phyloP scores from a whole-genome alignment of 2,113 vertebrate species.

The Dipodomys ordii region DNA sequence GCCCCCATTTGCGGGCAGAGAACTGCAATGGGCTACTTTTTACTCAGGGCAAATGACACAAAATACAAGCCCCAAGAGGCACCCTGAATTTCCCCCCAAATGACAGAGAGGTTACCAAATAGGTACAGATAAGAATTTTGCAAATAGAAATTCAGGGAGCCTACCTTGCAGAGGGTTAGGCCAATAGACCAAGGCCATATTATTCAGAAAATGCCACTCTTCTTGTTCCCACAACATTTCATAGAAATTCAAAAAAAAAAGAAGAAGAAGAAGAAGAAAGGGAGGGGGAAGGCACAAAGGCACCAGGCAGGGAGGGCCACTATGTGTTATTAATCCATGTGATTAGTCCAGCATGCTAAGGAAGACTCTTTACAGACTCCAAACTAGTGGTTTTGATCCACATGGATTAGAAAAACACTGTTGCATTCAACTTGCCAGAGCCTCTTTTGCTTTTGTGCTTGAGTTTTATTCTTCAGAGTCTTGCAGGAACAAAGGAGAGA shows the following conservation, averaged over 20 bases:
- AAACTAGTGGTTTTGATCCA: constrained; percentile 86
- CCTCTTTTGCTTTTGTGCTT: constrained; percentile 84
- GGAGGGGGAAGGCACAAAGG: constrained; percentile 71
- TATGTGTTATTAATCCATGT: constrained; percentile 88
- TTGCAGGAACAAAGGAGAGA: constrained; percentile 83
- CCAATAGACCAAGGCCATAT: constrained; percentile 64
- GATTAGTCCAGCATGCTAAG: constrained; percentile 89
- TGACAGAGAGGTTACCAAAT: background rate
- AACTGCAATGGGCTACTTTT: background rate
- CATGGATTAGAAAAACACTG: constrained; percentile 87
- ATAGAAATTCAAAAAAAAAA: constrained; percentile 80
- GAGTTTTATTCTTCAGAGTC: constrained; percentile 85
- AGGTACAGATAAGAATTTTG: background rate
- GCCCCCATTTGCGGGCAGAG: background rate
- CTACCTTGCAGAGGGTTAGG: constrained; percentile 72
- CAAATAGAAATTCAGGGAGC: constrained; percentile 67
- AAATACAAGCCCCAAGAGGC: background rate
- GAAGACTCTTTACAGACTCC: constrained; percentile 86
- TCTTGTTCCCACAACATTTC: constrained; percentile 83
- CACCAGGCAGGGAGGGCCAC: constrained; percentile 81
- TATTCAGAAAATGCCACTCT: constrained; percentile 74
- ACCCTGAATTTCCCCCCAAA: background rate
- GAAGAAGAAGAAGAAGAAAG: background rate
- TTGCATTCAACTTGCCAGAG: constrained; percentile 82
- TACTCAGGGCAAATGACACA: background rate